Conservation (phyloP, 1,140 invertebrate genomes). For the Pectinophora gossypiella region DNA sequence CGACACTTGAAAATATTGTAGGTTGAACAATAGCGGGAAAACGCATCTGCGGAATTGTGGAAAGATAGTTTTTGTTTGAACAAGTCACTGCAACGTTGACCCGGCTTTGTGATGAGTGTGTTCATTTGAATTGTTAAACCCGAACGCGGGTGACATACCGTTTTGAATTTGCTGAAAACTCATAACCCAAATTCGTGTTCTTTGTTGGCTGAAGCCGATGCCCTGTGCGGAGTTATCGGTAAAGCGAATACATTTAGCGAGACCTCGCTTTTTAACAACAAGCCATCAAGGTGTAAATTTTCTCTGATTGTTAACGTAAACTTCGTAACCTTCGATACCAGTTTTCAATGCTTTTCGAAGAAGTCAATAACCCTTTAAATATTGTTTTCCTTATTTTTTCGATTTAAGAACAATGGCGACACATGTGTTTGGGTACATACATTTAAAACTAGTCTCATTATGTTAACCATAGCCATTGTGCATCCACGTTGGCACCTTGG, state of each 20-base stretch:
- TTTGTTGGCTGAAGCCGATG: constrained; percentile 53
- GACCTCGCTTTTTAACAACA: constrained; percentile 41
- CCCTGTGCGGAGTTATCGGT: constrained; percentile 45
- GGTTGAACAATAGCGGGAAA: too few relatives aligned
- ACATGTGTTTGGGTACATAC: too few relatives aligned
- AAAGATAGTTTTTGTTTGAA: too few relatives aligned
- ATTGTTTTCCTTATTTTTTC: too few relatives aligned
- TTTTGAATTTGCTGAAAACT: constrained; percentile 51
- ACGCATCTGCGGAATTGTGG: too few relatives aligned
- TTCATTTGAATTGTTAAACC: constrained; percentile 42
- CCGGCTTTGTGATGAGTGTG: constrained; percentile 4
- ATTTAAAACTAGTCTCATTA: too few relatives aligned
- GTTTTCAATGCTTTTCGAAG: too few relatives aligned
- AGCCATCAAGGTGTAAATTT: constrained; percentile 47
- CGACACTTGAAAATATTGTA: too few relatives aligned
- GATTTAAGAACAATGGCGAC: too few relatives aligned
- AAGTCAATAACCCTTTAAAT: neutral
- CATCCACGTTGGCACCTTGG: neutral
- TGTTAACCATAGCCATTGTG: too few relatives aligned
- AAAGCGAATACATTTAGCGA: constrained; percentile 51
- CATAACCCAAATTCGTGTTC: constrained; percentile 50
- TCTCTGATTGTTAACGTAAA: constrained; percentile 56
- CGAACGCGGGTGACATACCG: constrained; percentile 18
- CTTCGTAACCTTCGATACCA: too few relatives aligned
- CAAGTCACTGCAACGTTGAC: too few relatives aligned